Evolutionary conservation across 2,888 invertebrate genomes (phyloP).

Genomic region (Osmoderma eremita): DNA sequence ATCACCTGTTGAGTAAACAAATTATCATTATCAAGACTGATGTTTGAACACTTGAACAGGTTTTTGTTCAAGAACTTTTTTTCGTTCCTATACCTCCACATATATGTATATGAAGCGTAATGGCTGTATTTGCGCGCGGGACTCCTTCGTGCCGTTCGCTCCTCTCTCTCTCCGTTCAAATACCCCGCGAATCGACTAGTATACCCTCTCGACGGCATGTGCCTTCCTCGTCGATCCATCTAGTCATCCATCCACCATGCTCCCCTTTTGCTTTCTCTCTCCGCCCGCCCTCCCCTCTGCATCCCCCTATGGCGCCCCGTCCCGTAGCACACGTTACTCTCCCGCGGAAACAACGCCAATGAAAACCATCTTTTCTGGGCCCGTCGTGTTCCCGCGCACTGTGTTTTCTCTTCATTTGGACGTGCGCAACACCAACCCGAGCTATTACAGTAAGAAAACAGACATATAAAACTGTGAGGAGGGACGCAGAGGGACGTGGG

Average conservation of each 20-base stretch:
- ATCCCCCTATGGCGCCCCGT: background rate
- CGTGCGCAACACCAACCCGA: constrained; percentile 63
- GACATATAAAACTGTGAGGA: constrained; percentile 67
- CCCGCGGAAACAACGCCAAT: constrained; percentile 63
- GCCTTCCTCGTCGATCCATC: constrained; percentile 38
- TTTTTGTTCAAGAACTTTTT: no score
- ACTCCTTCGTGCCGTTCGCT: constrained; percentile 17
- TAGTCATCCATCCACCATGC: constrained; percentile 41
- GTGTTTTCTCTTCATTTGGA: constrained; percentile 64
- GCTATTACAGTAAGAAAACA: constrained; percentile 69
- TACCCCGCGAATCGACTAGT: constrained; percentile 34
- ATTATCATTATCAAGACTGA: no score
- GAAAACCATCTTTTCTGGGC: constrained; percentile 59
- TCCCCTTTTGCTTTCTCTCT: constrained; percentile 43
- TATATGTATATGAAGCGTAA: constrained; percentile 56
- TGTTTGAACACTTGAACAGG: no score
- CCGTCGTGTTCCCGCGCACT: constrained; percentile 57
- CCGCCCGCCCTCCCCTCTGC: constrained; percentile 50
- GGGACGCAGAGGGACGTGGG: constrained; percentile 50
- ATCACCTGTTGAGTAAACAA: no score
- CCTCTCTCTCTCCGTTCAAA: constrained; percentile 21
- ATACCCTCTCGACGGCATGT: constrained; percentile 2
- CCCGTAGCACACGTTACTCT: constrained; percentile 39
- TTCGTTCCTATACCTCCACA: no score
- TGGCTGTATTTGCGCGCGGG: constrained; percentile 64